These are phyloP conservation scores for Muscicapa striata DNA, from an alignment of 2,797 vertebrate species.

Conservation along the genomic window DNA sequence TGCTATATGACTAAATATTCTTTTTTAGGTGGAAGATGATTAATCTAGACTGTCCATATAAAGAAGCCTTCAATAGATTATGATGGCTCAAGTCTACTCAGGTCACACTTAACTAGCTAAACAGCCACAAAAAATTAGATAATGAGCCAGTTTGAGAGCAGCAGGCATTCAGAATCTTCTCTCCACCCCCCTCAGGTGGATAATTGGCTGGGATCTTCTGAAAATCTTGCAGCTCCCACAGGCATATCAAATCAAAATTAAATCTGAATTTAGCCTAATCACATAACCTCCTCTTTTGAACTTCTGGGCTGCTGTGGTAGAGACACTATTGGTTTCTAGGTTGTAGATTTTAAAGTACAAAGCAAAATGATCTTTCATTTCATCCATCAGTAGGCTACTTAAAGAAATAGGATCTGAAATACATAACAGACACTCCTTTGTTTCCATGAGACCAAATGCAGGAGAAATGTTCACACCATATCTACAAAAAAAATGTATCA, in stretches of 20 bases:
- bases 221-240: not conserved
- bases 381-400: not conserved
- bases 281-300: not conserved
- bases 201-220: not conserved
- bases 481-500: not conserved
- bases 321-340: not conserved
- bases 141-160: not conserved
- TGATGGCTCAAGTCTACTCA: not conserved
- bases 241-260: not conserved
- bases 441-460: not conserved
- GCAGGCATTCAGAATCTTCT: not conserved
- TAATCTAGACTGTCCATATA: not conserved
- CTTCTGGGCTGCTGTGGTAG: conserved; percentile 9
- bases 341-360: not conserved
- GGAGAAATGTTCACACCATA: not conserved
- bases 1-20: accelerated
- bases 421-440: not conserved
- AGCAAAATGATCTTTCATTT: not conserved
- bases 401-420: not conserved
- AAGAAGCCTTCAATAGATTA: not conserved
- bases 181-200: not conserved
- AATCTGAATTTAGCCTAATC: not conserved
- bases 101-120: not conserved
- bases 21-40: not conserved
- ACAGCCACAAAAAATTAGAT: not conserved